Evolutionary conservation across 64 coral and sea anemone genomes (phyloP).

Genomic region (Catalaphyllia jardinei): DNA sequence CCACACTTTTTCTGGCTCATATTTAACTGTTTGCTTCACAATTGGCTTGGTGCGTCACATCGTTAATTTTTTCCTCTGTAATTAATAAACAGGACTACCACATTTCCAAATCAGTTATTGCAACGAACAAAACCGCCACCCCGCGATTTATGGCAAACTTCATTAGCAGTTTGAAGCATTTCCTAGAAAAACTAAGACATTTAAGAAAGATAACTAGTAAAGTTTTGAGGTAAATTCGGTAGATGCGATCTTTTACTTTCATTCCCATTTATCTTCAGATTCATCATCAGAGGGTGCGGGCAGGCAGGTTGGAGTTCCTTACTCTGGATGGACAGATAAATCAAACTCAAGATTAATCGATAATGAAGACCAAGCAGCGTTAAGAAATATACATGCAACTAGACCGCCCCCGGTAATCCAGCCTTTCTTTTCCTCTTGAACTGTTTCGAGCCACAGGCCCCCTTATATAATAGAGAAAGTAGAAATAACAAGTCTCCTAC

Average conservation of each 20-base stretch:
- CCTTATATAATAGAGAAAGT: background rate
- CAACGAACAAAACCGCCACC: no score
- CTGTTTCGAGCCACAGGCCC: background rate
- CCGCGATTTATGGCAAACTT: no score
- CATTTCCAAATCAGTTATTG: no score
- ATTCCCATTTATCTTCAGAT: background rate
- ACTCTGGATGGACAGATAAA: background rate
- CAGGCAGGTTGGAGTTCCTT: background rate
- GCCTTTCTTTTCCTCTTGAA: background rate
- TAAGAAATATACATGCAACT: background rate
- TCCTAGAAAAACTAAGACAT: no score
- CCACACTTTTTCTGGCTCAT: no score
- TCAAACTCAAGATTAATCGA: no score
- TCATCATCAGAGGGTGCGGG: background rate
- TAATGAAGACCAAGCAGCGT: background rate
- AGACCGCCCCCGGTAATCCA: background rate
- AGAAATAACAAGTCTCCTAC: background rate
- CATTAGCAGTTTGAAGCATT: no score
- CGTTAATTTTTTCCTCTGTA: no score
- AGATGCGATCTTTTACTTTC: background rate
- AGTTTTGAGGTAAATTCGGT: slow-evolving; percentile 17
- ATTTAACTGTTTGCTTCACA: no score
- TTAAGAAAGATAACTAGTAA: background rate
- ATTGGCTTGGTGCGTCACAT: no score
- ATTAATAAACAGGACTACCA: no score